A percentile compares a stretch with the other conserved stretches of the same genome.
Evolutionary conservation across 2,113 vertebrate genomes (phyloP).

Genomic region (Toxostoma redivivum): DNA sequence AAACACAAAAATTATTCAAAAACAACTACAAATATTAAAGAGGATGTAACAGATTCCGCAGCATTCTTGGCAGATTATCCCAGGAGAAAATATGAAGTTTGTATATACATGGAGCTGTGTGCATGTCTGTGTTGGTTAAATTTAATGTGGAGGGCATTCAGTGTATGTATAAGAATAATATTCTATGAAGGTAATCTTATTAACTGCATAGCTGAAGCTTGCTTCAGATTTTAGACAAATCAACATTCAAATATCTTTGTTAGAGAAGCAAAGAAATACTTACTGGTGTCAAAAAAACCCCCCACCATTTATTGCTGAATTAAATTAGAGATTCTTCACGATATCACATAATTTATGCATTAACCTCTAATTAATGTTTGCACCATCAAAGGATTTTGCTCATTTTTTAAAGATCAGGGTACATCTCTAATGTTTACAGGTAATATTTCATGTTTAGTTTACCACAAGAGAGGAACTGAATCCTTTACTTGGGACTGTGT

Average conservation of each 20-base stretch:
- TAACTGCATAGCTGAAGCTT: neutral
- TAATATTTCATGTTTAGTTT: neutral
- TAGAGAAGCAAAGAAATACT: neutral
- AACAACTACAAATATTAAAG: neutral
- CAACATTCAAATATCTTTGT: neutral
- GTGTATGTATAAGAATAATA: neutral
- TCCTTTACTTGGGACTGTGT: neutral
- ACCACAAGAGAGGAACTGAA: neutral
- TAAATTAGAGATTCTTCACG: neutral
- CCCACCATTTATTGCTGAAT: neutral
- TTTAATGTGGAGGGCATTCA: neutral
- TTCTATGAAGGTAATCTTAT: neutral
- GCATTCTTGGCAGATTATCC: neutral
- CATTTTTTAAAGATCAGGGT: neutral
- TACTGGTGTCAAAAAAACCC: accelerated
- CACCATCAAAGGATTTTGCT: neutral
- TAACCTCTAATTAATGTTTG: neutral
- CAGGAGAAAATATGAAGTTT: neutral
- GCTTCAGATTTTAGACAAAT: neutral
- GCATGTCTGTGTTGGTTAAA: neutral
- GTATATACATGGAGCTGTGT: neutral
- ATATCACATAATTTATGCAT: neutral
- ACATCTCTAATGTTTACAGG: neutral
- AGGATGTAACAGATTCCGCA: constrained; percentile 27
- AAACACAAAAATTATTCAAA: constrained; percentile 39